Evolutionary conservation across 2,797 vertebrate genomes (phyloP), one percentile per base, ranked within the genome.

Genomic region (Alfaro cultratus): DNA sequence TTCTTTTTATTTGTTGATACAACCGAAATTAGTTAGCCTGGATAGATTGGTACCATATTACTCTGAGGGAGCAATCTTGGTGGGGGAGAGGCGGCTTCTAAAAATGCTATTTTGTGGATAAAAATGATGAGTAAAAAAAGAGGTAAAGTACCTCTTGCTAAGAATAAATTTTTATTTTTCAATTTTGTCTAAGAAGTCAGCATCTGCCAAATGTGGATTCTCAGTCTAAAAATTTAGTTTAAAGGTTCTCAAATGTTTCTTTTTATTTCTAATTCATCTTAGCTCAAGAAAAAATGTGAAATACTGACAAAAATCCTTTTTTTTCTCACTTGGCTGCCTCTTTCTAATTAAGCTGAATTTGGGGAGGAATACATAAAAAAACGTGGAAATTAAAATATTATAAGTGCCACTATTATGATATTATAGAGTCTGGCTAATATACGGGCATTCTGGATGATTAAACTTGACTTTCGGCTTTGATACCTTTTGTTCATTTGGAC

Each of bases 401-500:
- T 9, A 21, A 31, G 57, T 31, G 16, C 13, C 29, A 18, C 15
- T 64, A 64, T 60, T 29, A 31, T 43, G 45, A 11, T 21, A 46
- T 31, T 15, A 62, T 26, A 46, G n/a, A n/a, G 13, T 76, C 29
- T 45, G 74, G n/a, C 29, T 21, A 31, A 8, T 21, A 62, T 34
- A 23, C 13, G 11, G 34, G 18, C 15, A 29, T 11, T 26, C 0
- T 53, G 76, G 23, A 53, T 11, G 29, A 49, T 68, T 77, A 41
- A 41, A 51, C 31, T 21, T 77, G 57, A 73, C 39, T 46, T 73
- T 43, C 46, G 71, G 31, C 29, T 36, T 31, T 72, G 29, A 23
- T 67, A 71, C 77, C 75, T 83, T 74, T 39, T 74, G 60, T 76
- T 80, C 87, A 84, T 73, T 57, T 80, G 55, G 80, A 18, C 21